Evolutionary conservation across 2,888 invertebrate species (phyloP), one percentile per base, ranked within the genome.

Genomic region (Xanthia icteritia): DNA sequence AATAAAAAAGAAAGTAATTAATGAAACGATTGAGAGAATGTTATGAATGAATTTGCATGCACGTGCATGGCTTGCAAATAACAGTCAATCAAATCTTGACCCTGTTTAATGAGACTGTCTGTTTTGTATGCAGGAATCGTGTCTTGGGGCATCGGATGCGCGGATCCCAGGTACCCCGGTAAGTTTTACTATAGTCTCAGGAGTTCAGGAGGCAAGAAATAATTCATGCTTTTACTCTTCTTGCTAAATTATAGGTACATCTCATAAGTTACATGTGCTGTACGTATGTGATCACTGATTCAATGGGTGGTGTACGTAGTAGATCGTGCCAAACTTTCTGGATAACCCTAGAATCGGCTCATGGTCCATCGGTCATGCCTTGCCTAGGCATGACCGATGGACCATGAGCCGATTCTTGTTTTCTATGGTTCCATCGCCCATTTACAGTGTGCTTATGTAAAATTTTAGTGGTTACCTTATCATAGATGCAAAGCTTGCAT

Each of bases 61-160:
- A 67, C 58, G 73, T 60, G 51, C 20, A 20, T 51, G 82, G 63
- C 39, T 11, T 39, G 23, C 54, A n/a, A 58, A 20, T 69, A 48
- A 27, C n/a, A 70, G 15, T 56, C 1, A 39, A 75, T 17, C 5
- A 17, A 75, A 84, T 36, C 48, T 60, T 71, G 60, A 70, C 63
- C 67, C 66, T 73, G 56, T 45, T 42, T 39, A 61, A 36, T 42
- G 13, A 8, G 9, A 23, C 4, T 73, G n/a, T 51, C 23, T 73
- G 20, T 84, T 77, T 74, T 77, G 45, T 85, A 91, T 90, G n/a
- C 90, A 97, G 97, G 97, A 69, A 91, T 97, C 20, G 97, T 97
- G 1, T 97, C 97, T 0, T 98, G 97, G 97, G 97, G 97, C 27
- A 97, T 97, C 79, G 97, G 97, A 76, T 98, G 97, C 90, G 97